Conservation (phyloP, 2,797 vertebrate species). For the Leptoclinus maculatus region DNA sequence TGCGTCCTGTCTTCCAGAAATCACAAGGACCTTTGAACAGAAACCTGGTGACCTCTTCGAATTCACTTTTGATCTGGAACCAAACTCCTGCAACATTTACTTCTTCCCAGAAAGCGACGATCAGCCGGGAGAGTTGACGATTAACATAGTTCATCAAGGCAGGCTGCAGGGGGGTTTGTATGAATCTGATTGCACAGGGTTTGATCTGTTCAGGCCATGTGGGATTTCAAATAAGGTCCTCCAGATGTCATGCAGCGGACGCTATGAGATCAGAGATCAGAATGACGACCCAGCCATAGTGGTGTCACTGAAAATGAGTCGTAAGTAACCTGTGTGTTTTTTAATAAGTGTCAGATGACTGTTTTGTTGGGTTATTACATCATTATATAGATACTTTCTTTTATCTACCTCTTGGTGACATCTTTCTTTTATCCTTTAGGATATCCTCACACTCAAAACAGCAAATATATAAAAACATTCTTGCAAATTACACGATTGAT, state of each 20-base stretch:
- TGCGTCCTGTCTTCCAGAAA: not conserved
- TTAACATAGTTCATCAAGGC: not conserved
- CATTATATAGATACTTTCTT: not conserved
- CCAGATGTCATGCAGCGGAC: not conserved
- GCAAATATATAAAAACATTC: not conserved
- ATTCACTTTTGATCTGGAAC: not conserved
- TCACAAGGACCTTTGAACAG: not conserved
- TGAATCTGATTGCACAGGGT: rapidly evolving
- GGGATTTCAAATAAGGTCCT: not conserved
- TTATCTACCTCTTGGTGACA: not conserved
- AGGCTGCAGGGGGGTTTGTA: rapidly evolving
- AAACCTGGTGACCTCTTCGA: not conserved
- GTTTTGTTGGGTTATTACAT: not conserved
- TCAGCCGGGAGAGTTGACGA: rapidly evolving
- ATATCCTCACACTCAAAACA: not conserved
- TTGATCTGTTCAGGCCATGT: slow-evolving; percentile 18
- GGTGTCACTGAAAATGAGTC: not conserved
- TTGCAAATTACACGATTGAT: not conserved
- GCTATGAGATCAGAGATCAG: slow-evolving; percentile 36
- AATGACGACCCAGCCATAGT: not conserved
- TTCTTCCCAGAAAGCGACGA: rapidly evolving
- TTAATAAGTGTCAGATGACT: not conserved
- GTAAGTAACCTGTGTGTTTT: not conserved
- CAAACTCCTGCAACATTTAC: slow-evolving; percentile 41
- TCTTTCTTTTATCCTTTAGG: too few species aligned